Evolutionary conservation across 2,113 vertebrate species (phyloP).

Genomic region (Neolamprologus falcicula): DNA sequence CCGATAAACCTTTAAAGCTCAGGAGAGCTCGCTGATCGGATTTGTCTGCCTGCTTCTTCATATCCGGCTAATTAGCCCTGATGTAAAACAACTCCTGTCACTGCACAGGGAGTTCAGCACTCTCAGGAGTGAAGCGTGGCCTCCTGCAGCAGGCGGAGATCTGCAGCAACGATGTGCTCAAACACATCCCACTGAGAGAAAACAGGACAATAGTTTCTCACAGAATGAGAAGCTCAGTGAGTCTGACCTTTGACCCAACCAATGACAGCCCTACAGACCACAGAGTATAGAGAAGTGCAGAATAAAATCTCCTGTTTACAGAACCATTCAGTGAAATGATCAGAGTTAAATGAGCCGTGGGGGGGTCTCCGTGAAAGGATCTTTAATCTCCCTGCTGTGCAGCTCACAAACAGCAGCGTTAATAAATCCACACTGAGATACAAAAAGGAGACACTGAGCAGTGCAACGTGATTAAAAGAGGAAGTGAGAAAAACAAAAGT

Average conservation of each 20-base stretch:
- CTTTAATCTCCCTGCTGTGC: neutral
- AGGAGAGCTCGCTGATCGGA: neutral
- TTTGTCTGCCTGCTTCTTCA: neutral
- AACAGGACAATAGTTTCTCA: neutral
- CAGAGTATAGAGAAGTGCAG: neutral
- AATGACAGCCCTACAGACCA: neutral
- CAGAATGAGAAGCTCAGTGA: neutral
- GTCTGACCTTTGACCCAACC: neutral
- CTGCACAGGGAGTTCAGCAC: neutral
- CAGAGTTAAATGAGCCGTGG: neutral
- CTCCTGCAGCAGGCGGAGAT: neutral
- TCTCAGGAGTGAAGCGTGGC: neutral
- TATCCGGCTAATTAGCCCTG: neutral
- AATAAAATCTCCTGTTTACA: neutral
- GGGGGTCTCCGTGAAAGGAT: neutral
- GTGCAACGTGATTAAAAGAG: neutral
- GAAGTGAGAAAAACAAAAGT: neutral
- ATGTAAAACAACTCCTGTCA: constrained; percentile 4
- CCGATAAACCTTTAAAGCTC: neutral
- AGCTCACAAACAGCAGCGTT: neutral
- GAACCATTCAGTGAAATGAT: neutral
- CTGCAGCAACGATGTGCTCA: neutral
- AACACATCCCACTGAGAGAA: neutral
- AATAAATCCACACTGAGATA: neutral
- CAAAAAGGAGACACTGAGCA: neutral